Conservation (phyloP, 2,888 invertebrate species). For the Tachina fera region DNA sequence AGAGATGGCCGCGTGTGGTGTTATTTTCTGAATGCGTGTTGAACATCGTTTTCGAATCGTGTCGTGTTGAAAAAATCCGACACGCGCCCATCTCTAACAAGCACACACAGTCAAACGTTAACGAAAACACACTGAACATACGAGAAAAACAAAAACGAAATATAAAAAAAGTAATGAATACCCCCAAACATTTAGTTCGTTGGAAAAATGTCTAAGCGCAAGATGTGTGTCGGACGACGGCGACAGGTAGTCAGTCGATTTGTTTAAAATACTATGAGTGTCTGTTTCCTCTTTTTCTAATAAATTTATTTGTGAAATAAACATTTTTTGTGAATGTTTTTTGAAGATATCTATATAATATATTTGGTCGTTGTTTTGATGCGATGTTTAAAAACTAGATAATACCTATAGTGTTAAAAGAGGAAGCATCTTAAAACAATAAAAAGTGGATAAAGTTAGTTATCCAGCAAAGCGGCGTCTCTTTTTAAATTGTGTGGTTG, state of each 20-base stretch:
- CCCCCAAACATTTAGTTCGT: constrained; percentile 67
- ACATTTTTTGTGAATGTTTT: constrained; percentile 14
- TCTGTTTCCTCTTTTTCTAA: constrained; percentile 22
- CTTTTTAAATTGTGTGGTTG: constrained; percentile 10
- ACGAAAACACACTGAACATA: constrained; percentile 47
- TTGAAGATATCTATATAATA: not conserved
- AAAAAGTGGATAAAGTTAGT: not conserved
- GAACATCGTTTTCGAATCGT: too few species aligned
- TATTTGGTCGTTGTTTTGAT: constrained; percentile 37
- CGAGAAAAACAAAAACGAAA: constrained; percentile 10
- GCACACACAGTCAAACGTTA: not conserved
- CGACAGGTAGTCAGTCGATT: constrained; percentile 18
- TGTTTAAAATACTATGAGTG: constrained; percentile 38
- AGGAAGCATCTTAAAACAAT: constrained; percentile 34
- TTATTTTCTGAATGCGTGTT: too few species aligned
- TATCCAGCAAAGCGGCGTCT: constrained; percentile 37
- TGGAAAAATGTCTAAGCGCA: constrained; percentile 68
- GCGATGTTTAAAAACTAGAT: constrained; percentile 43
- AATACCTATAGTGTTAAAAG: not conserved
- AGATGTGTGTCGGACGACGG: constrained; percentile 55
- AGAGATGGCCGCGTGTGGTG: too few species aligned
- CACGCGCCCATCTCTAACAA: too few species aligned
- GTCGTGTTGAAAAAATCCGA: too few species aligned
- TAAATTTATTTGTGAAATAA: constrained; percentile 32
- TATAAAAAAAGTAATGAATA: constrained; percentile 33